Evolutionary conservation across 2,888 invertebrate genomes (phyloP).

Genomic region (Mimas tiliae): DNA sequence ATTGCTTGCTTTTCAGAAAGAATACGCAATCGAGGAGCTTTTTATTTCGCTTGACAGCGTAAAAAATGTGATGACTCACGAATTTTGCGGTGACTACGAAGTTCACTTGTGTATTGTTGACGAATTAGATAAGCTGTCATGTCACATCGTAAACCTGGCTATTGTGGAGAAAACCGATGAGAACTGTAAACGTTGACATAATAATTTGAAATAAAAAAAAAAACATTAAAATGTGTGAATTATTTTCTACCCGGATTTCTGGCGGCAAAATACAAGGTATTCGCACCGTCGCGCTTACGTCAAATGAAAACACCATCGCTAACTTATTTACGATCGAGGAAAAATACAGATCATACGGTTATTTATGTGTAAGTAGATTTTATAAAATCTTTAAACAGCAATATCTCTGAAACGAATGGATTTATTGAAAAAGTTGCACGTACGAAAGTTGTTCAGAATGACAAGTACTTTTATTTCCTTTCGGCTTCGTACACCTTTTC

Average conservation of each 20-base stretch:
- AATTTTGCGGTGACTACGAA: slow-evolving; percentile 56
- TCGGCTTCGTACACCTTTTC: too few relatives aligned
- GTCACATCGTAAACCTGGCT: slow-evolving; percentile 45
- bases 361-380: too few relatives aligned
- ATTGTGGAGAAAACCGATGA: slow-evolving; percentile 32
- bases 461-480: too few relatives aligned
- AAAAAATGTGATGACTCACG: slow-evolving; percentile 49
- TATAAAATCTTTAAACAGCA: too few relatives aligned
- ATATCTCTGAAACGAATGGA: too few relatives aligned
- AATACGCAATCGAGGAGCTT: slow-evolving; percentile 48
- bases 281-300: too few relatives aligned
- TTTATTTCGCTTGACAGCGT: slow-evolving; percentile 49
- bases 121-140: slow-evolving; percentile 40
- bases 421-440: too few relatives aligned
- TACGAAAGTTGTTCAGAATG: too few relatives aligned
- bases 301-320: too few relatives aligned
- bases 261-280: too few relatives aligned
- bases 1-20: slow-evolving; percentile 45
- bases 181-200: slow-evolving; percentile 17
- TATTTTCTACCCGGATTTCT: not conserved
- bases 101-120: slow-evolving; percentile 39
- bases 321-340: too few relatives aligned
- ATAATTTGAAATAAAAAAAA: not conserved
- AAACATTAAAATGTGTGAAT: not conserved
- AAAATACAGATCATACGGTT: too few relatives aligned